Evolutionary conservation across 1,140 invertebrate species (phyloP).

Genomic region (Drosophila lowei): DNA sequence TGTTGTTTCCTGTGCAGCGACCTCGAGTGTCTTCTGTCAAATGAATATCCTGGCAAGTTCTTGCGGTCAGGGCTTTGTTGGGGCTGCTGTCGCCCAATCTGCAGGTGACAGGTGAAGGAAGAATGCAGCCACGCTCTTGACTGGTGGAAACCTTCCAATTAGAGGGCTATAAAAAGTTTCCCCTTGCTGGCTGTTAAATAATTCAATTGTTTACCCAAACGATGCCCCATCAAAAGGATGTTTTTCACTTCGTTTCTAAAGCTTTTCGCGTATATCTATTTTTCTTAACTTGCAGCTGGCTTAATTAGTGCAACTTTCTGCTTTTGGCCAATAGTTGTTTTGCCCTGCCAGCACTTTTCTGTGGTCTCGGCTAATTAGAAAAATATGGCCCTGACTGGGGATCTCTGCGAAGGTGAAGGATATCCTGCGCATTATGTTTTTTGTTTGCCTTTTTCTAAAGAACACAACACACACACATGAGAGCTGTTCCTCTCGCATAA

Average conservation of each 20-base stretch:
- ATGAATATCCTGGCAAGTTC: conserved; percentile 33
- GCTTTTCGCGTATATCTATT: conserved; percentile 44
- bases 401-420: conserved; percentile 41
- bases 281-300: conserved; percentile 38
- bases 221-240: conserved; percentile 16
- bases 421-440: conserved; percentile 63
- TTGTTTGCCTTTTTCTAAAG: conserved; percentile 34
- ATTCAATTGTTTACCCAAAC: conserved; percentile 42
- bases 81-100: conserved; percentile 21
- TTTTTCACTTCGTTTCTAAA: conserved; percentile 27
- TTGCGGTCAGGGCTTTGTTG: conserved; percentile 10
- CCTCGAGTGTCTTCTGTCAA: conserved; percentile 26
- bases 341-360: conserved; percentile 22
- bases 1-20: neutral
- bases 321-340: conserved; percentile 29
- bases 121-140: conserved; percentile 6
- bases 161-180: conserved; percentile 46
- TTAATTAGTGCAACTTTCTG: conserved; percentile 58
- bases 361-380: conserved; percentile 54
- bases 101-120: conserved; percentile 40
- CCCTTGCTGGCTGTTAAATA: conserved; percentile 30
- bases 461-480: conserved; percentile 25
- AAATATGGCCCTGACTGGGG: conserved; percentile 36
- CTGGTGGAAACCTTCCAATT: conserved; percentile 61
- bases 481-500: conserved; percentile 54